Base-by-base conservation (phyloP, 2,888 invertebrate genomes). In the Scaptomyza tumidula region DNA sequence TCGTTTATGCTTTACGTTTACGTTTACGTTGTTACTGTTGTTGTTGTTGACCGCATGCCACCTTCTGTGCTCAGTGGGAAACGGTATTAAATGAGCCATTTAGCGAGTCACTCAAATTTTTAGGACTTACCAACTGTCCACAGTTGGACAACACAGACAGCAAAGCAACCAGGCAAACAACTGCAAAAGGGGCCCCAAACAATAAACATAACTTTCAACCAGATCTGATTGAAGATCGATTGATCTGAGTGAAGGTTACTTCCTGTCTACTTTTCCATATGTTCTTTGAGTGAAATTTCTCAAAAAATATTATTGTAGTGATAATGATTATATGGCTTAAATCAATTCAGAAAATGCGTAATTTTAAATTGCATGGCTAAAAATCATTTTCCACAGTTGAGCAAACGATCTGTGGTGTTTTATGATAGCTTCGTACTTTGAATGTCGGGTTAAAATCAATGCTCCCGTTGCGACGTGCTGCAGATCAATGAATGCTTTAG, bases 51-150 rank as follows among this genome's bases (percentile, higher is more conserved):
- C 82, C 82, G 88, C 82, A 83, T 83, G 82, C 88, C 88, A 83
- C 88, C 80, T 82, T 75, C 77, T 78, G 79, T 72, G 74, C 78
- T 27, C 84, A 86, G 88, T 88, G 88, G 78, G 88, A 84, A 88
- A 75, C 63, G 67, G 71, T 75, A 78, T 78, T 84, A 84, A 84
- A 84, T 84, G 83, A 84, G 88, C 87, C 83, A 84, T 84, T 84
- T 84, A 84, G 89, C 89, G 87, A 88, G 83, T 84, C 87, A 84
- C 69, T 86, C 87, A 77, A 74, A 44, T 67, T 62, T 41, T 54
- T 31, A 37, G 48, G 41, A 58, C 73, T 55, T 63, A 65, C 73
- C 83, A 82, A 84, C 87, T 80, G 80, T 72, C 62, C 62, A 37
- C 37, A 50, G 58, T 31, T 56, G 55, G 62, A 41, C 39, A 39